These are phyloP conservation scores for Anticlea derivata DNA, from an alignment of 2,888 invertebrate species.

Conservation along the genomic window DNA sequence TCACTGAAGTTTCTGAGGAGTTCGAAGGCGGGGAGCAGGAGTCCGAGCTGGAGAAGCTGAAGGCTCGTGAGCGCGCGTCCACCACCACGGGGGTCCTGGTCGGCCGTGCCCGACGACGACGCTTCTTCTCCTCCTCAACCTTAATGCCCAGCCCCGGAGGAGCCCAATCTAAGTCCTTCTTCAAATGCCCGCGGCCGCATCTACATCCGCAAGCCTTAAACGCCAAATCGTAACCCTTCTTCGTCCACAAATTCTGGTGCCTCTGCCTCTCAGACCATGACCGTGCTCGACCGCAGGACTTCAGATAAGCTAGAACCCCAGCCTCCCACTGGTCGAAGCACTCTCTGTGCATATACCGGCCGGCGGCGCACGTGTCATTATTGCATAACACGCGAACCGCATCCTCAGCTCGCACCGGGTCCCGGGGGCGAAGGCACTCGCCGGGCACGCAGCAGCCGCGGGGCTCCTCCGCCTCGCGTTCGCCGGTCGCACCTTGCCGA, in stretches of 20 bases:
- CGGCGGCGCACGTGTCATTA: conserved; percentile 94
- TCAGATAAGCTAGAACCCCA: conserved; percentile 93
- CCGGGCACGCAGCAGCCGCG: conserved; percentile 93
- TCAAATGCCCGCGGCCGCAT: conserved; percentile 95
- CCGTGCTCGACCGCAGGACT: conserved; percentile 95
- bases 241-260: conserved; percentile 98
- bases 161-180: conserved; percentile 97
- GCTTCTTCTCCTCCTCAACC: conserved; percentile 74
- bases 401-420: conserved; percentile 86
- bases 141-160: conserved; percentile 86
- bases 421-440: conserved; percentile 91
- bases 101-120: conserved; percentile 68
- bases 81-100: conserved; percentile 65
- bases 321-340: conserved; percentile 98
- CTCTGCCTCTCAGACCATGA: conserved; percentile 98
- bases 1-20: conserved; percentile 89
- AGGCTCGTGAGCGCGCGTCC: conserved; percentile 87
- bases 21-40: conserved; percentile 93
- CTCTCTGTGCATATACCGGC: conserved; percentile 97
- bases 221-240: conserved; percentile 98
- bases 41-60: conserved; percentile 90
- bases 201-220: conserved; percentile 97
- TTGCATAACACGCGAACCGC: conserved; percentile 96
- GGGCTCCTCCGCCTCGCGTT: conserved; percentile 76
- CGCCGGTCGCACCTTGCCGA: conserved; percentile 78